Percentiles rank a stretch among this genome's conserved stretches.
phyloP scores from a whole-genome alignment of 2,113 vertebrate species.

The Polypterus senegalus region DNA sequence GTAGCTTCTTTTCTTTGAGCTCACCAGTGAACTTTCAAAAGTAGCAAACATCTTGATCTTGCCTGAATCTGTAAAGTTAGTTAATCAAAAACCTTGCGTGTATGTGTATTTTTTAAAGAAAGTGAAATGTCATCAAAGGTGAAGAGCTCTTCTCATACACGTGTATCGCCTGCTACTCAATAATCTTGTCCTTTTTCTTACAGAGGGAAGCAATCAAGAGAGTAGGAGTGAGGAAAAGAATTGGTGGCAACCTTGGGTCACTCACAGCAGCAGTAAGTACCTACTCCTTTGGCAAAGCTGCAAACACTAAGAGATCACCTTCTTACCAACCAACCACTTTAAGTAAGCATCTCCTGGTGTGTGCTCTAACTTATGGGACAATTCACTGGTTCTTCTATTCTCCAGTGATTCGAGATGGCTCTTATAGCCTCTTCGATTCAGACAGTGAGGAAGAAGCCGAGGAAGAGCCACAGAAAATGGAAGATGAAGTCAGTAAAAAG shows the following conservation, averaged over 20 bases:
- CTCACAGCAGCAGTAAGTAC: conserved; percentile 31
- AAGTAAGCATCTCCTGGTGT: no score
- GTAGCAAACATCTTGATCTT: no score
- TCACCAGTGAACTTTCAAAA: no score
- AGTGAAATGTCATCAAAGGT: no score
- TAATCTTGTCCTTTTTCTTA: neutral
- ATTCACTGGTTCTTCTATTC: neutral
- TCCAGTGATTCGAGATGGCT: conserved; percentile 39
- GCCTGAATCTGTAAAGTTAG: no score
- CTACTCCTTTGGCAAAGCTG: no score
- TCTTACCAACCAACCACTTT: no score
- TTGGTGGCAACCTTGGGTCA: conserved; percentile 48
- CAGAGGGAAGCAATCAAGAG: conserved; percentile 30
- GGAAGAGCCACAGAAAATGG: conserved; percentile 28
- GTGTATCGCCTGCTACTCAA: no score
- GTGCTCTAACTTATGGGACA: neutral
- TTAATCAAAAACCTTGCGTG: neutral
- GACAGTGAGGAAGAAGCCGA: conserved; percentile 51
- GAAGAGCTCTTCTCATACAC: no score
- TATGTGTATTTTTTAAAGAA: no score
- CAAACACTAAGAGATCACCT: no score
- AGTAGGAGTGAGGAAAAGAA: conserved; percentile 31
- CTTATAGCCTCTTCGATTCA: conserved; percentile 47
- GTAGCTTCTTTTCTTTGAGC: conserved; percentile 18
- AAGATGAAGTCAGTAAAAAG: conserved; percentile 36